Percentiles rank a stretch among this genome's conserved stretches.
Conservation (phyloP, 2,113 vertebrate species). For the Podarcis raffonei region DNA sequence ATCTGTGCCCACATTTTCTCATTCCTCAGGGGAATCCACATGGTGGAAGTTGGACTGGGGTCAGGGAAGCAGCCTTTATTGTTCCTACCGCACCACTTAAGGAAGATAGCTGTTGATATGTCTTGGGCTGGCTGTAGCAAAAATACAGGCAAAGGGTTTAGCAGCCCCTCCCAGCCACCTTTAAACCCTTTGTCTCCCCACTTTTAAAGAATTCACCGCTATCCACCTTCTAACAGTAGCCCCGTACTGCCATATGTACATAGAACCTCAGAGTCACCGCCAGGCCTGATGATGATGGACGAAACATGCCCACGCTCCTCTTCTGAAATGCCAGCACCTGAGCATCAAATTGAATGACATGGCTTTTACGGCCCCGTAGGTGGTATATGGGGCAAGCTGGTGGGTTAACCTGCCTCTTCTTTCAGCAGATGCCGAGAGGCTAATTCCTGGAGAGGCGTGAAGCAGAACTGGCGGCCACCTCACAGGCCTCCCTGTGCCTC, state of each 20-base stretch:
- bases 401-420: constrained; percentile 14
- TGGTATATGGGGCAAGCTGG: neutral
- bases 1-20: no score
- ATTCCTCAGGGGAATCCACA: no score
- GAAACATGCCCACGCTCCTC: neutral
- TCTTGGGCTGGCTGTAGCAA: neutral
- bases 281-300: neutral
- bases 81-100: no score
- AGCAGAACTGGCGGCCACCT: constrained; percentile 39
- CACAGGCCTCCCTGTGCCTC: constrained; percentile 13
- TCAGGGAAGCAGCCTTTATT: no score
- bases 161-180: neutral
- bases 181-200: no score
- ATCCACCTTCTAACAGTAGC: neutral
- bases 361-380: neutral
- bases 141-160: neutral
- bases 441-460: constrained; percentile 35
- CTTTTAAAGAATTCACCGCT: neutral
- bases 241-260: no score
- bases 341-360: constrained; percentile 9
- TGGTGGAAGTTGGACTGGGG: no score
- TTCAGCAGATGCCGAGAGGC: constrained; percentile 9
- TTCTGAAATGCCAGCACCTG: neutral
- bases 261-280: no score
- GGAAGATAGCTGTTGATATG: no score